A percentile compares a stretch with the other conserved stretches of the same genome.
phyloP scores from a whole-genome alignment of 2,888 invertebrate genomes.

The Sabatieria punctata region DNA sequence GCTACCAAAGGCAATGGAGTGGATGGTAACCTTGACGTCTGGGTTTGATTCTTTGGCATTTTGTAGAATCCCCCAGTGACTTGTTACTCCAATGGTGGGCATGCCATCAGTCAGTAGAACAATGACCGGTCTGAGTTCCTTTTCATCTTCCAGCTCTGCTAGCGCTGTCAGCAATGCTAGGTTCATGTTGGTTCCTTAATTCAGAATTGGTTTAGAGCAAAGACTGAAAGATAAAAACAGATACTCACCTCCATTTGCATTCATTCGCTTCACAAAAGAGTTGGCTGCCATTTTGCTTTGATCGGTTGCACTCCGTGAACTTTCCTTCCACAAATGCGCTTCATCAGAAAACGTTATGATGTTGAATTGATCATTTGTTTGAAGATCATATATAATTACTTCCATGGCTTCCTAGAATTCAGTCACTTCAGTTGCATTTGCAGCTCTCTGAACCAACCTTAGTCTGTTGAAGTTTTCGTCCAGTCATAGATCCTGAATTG shows the following conservation, averaged over 20 bases:
- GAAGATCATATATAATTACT: conserved; percentile 47
- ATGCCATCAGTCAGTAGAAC: conserved; percentile 36
- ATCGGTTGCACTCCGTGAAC: conserved; percentile 41
- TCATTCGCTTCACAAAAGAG: not conserved
- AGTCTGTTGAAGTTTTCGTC: conserved; percentile 47
- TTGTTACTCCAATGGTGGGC: conserved; percentile 28
- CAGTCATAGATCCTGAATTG: conserved; percentile 55
- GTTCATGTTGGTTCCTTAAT: conserved; percentile 47
- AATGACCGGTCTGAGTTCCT: no score
- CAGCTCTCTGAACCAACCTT: conserved; percentile 15
- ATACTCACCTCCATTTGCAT: not conserved
- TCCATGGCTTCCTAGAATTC: conserved; percentile 45
- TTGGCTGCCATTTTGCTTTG: conserved; percentile 26
- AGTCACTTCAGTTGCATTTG: no score
- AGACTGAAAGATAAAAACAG: not conserved
- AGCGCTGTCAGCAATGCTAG: conserved; percentile 44
- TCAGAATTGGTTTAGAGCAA: not conserved
- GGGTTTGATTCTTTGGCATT: no score
- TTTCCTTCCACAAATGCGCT: conserved; percentile 41
- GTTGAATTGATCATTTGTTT: conserved; percentile 47
- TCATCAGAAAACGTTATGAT: conserved; percentile 36
- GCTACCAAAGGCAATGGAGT: conserved; percentile 50
- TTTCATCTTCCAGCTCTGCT: conserved; percentile 40
- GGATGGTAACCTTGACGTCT: conserved; percentile 37
- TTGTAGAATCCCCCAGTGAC: no score